Evolutionary conservation across 2,888 invertebrate genomes (phyloP), one percentile per base, ranked within the genome.

Genomic region (Nyleta sp.): DNA sequence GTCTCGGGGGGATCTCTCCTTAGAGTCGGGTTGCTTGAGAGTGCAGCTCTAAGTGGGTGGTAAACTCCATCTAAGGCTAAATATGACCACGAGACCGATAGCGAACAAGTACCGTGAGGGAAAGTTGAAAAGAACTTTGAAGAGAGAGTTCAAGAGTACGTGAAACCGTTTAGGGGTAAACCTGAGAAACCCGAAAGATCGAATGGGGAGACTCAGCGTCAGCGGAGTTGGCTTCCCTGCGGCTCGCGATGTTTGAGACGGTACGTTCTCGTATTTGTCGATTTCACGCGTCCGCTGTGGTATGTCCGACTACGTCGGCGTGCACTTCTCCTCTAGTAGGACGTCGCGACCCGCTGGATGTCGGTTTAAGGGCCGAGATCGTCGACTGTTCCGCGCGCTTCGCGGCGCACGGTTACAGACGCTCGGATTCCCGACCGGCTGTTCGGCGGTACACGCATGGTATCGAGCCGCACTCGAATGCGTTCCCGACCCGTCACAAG

Each of bases 61-160:
- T 93, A 92, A 92, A 91, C 88, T 91, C 87, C 89, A 88, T 90
- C 89, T 90, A 91, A 91, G 89, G 88, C 91, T 91, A 93, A 93
- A 93, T 93, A 93, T 91, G 82, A 89, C 90, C 91, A 91, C 91
- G 92, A 92, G 92, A 92, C 92, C 92, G 92, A 93, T 93, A 93
- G 92, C 92, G 91, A 91, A 91, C 91, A 92, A 93, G 92, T 93
- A 92, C 92, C 93, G 93, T 92, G 93, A 94, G 92, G 93, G 93
- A 94, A 94, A 94, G 93, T 91, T 94, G 93, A 92, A 93, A 93
- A 94, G 93, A 92, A 94, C 93, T 94, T 93, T 93, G 93, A 93
- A 93, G 92, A 93, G 85, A 86, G 84, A 86, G 84, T 85, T 84
- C 80, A 85, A 85, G 81, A 84, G 84, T 84, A 84, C 85, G 91